Evolutionary conservation across 2,797 vertebrate genomes (phyloP), one percentile per base, ranked within the genome.

Genomic region (Myotis pilosus): DNA sequence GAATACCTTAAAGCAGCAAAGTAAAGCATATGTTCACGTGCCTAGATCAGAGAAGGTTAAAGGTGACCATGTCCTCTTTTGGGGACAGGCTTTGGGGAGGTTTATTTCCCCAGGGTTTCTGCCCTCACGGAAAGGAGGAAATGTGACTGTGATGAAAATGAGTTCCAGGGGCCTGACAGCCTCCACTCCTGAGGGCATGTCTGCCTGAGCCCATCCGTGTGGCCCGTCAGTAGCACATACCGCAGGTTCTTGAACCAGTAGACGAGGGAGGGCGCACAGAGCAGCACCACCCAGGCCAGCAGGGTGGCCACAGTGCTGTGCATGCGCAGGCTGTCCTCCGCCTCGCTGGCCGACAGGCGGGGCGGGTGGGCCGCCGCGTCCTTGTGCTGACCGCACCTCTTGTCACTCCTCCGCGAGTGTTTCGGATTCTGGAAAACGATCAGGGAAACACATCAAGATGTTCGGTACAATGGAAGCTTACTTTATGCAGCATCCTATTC

Each of bases 181-280:
- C 72, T 89, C 72, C 15, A 5, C 28, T 83, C 57, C 71, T 76
- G 8, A 83, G 25, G 13, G 57, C 57, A 25, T 16, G 5, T 0
- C 6, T 0, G 64, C 60, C 36, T 81, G 44, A 94, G 47, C 4
- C 66, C 57, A 0, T 23, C 57, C 57, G 23, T 25, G 12, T 0
- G 25, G 57, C 1, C 11, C 25, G 57, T 3, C 11, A 25, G 57
- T 5, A 25, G 94, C 88, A 95, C 87, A 0, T 13, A 99, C 99
- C 99, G 99, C 97, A 99, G 98, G 98, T 99, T 99, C 96, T 99
- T 99, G 36, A 98, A 95, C 99, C 99, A 99, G 96, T 99, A 99
- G 97, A 99, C 97, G 33, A 99, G 98, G 3, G 99, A 99, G 0
- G 99, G 99, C 17, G 98, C 97, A 66, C 97, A 98, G 92, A 99